Evolutionary conservation across 2,888 invertebrate genomes (phyloP), one percentile per base, ranked within the genome.

Genomic region (Agrochola lychnidis): DNA sequence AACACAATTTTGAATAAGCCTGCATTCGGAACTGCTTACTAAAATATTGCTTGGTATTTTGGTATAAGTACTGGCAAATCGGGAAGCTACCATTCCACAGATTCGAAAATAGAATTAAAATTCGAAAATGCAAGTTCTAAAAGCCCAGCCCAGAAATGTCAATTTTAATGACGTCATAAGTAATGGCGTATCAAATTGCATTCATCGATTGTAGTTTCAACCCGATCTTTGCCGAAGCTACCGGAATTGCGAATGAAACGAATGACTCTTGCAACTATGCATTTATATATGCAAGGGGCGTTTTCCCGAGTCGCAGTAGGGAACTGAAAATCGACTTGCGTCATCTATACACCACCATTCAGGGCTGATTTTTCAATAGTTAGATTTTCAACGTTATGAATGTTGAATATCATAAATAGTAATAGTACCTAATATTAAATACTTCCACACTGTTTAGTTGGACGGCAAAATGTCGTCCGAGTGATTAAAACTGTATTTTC

Each of bases 321-420:
- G n/a, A 42, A 53, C 59, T 57, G 22, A 76, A 64, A 78, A 79
- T 76, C 22, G 79, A 76, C 42, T 78, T 59, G 56, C 22, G 10
- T 42, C 30, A 30, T 48, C 14, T 36, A n/a, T 53, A n/a, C 42
- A 30, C 19, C 40, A 36, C 14, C 22, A 45, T 73, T 45, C 19
- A 36, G 12, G 14, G 30, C 48, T 4, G 14, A 22, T 67, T 30
- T 30, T 67, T 7, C 12, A 66, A 12, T 12, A 25, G 19, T 12
- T 10, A 19, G 3, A 25, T 45, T 64, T 25, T n/a, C 40, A 62
- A 62, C 22, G n/a, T 14, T 12, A 22, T 62, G 14, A 62, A n/a
- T 63, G 14, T 40, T 63, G 40, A n/a, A 63, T 63, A n/a, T 14
- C n/a, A 22, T 22, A 53, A 40, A 22, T 22, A 30, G 16, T 16